phyloP scores from a whole-genome alignment of 2,888 invertebrate genomes.

The Drosophila infuscata region DNA sequence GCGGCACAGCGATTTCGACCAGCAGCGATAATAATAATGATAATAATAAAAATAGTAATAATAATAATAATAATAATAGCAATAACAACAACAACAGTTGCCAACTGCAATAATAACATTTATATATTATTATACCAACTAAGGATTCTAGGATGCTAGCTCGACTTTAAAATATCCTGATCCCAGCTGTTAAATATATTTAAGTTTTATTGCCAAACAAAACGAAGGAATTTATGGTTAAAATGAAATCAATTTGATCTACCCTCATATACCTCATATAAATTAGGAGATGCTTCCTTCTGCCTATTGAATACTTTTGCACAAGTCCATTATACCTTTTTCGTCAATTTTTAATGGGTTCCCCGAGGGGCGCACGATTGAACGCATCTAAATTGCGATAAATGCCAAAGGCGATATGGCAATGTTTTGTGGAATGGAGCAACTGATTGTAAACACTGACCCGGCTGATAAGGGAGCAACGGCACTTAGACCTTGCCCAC shows the following conservation, averaged over 20 bases:
- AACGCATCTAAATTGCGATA: slow-evolving; percentile 51
- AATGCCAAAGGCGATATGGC: slow-evolving; percentile 19
- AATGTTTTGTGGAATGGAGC: neutral
- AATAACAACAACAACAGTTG: slow-evolving; percentile 17
- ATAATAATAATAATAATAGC: slow-evolving; percentile 22
- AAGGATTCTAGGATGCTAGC: too few species aligned
- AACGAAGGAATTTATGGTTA: neutral
- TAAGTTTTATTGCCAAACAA: neutral
- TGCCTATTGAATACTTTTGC: neutral
- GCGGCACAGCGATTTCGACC: slow-evolving; percentile 57
- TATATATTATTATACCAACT: slow-evolving; percentile 39
- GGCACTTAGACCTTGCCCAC: neutral
- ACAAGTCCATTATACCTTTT: neutral
- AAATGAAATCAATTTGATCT: neutral
- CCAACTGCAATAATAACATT: slow-evolving; percentile 35
- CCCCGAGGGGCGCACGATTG: slow-evolving; percentile 41
- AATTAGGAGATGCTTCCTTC: neutral
- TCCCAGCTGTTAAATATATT: neutral
- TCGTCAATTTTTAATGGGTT: neutral
- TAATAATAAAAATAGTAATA: neutral
- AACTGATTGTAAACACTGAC: slow-evolving; percentile 9
- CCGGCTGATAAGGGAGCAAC: slow-evolving; percentile 2
- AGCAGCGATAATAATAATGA: neutral
- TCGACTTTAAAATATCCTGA: neutral
- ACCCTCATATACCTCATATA: neutral